Evolutionary conservation across 2,888 invertebrate genomes (phyloP), one percentile per base, ranked within the genome.

Genomic region (Parapristionchus giblindavisi): DNA sequence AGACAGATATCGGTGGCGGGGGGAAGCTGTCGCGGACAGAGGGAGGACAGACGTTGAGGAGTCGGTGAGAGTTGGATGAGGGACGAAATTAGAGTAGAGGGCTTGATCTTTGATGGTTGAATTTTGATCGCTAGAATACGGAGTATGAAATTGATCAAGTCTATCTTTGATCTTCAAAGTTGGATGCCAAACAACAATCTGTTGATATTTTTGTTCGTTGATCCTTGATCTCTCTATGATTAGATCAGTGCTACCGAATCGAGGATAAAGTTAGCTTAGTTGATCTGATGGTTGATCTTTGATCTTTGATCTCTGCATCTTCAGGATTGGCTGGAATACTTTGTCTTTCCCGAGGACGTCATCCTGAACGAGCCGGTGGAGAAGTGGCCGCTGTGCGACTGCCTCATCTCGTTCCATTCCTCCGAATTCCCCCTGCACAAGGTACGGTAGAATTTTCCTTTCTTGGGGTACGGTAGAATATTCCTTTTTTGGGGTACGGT

Each of bases 341-440:
- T 94, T 75, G 94, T 98, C 80, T 98, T 99, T 90, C 93, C 94
- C 72, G 98, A 99, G 91, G 93, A 95, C 89, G 93, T 95, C 87
- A 98, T 99, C 90, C 91, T 98, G 84, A 93, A 95, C 91, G 93
- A 94, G 89, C 93, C 96, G 0, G 95, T 99, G 29, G 97, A 98
- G 89, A 93, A 96, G 88, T 99, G 99, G 99, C 98, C 98, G 1
- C 91, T 93, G 72, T 96, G 96, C 88, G 98, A 99, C 90, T 98
- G 97, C 88, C 91, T 99, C 65, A 95, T 99, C 86, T 96, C 97
- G 8, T 87, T 87, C 75, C 87, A 88, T 74, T 85, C 88, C 1
- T 80, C 85, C 51, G 88, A 98, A 51, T 99, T 99, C 90, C 99
- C 99, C 0, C 91, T 99, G 79, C 95, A 96, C 75, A 86, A 86